Evolutionary conservation across 2,113 vertebrate species (phyloP).

Genomic region (Polypterus senegalus): DNA sequence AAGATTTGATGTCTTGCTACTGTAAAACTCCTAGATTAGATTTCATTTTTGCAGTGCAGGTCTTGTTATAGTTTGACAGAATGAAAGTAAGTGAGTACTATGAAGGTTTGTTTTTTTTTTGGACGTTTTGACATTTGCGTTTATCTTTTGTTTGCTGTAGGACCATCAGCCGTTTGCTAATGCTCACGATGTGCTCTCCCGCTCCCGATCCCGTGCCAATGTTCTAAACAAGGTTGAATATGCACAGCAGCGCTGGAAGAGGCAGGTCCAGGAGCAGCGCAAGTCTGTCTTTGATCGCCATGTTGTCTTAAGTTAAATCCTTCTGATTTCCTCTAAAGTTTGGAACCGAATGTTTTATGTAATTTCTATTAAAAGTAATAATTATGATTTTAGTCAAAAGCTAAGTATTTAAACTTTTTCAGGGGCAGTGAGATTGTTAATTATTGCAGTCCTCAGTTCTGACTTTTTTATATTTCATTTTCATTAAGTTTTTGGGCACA

Average conservation of each 20-base stretch:
- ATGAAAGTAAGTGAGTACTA: neutral
- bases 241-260: constrained; percentile 92
- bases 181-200: constrained; percentile 82
- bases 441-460: too few relatives aligned
- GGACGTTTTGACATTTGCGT: neutral
- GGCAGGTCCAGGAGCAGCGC: constrained; percentile 93
- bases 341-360: neutral
- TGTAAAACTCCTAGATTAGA: too few relatives aligned
- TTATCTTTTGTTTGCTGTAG: constrained; percentile 34
- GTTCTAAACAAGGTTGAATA: constrained; percentile 94
- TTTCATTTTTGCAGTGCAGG: too few relatives aligned
- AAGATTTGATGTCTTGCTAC: too few relatives aligned
- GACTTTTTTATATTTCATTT: too few relatives aligned
- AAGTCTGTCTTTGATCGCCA: constrained; percentile 95
- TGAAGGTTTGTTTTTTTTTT: neutral
- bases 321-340: too few relatives aligned
- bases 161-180: constrained; percentile 95
- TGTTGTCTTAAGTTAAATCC: constrained; percentile 82
- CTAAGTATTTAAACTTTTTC: neutral
- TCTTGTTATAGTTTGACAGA: too few relatives aligned
- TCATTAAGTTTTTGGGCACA: too few relatives aligned
- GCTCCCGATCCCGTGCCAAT: constrained; percentile 77
- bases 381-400: neutral
- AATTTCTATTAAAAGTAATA: neutral
- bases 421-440: neutral